Evolutionary conservation across 2,113 vertebrate species (phyloP), one percentile per base, ranked within the genome.

Genomic region (Pandion haliaetus): DNA sequence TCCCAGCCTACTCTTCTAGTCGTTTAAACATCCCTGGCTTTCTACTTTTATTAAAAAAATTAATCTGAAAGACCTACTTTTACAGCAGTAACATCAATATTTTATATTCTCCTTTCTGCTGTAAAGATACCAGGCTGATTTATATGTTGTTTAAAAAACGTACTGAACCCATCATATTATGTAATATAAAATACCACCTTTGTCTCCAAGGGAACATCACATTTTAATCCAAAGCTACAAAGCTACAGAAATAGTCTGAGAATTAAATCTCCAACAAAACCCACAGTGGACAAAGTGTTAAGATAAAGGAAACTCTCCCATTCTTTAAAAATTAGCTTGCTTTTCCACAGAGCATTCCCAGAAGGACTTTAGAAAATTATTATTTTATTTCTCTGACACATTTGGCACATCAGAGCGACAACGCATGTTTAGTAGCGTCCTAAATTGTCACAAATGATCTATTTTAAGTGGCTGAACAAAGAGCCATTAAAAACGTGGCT

Each of bases 201-300:
- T 85, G 85, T 87, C 95, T 96, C 91, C 91, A 73, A 67, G 73
- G 89, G 65, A 96, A 93, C 92, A 80, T 44, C 79, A 34, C 88
- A 89, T 91, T 95, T 95, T 81, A 93, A 96, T 87, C 71, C 85
- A 76, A 36, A 69, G 42, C 67, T 77, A 83, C 58, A 74, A 38
- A 86, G 36, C 66, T 92, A 62, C 94, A 88, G 85, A 36, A 95
- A 40, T 23, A 89, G 10, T 3, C 79, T 69, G 76, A 29, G 67
- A 92, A 71, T 92, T 94, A 81, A 78, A 94, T n/a, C 15, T 73
- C 40, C 90, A 69, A 19, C 40, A 78, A 88, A 97, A 85, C 14
- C 62, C 61, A 65, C 42, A 21, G 3, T 9, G 73, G 32, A 8
- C 70, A 85, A 93, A 93, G 70, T 9, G 2, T 40, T 82, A 47